Base-by-base conservation (phyloP, 2,113 vertebrate genomes). In the Falco punctatus region DNA sequence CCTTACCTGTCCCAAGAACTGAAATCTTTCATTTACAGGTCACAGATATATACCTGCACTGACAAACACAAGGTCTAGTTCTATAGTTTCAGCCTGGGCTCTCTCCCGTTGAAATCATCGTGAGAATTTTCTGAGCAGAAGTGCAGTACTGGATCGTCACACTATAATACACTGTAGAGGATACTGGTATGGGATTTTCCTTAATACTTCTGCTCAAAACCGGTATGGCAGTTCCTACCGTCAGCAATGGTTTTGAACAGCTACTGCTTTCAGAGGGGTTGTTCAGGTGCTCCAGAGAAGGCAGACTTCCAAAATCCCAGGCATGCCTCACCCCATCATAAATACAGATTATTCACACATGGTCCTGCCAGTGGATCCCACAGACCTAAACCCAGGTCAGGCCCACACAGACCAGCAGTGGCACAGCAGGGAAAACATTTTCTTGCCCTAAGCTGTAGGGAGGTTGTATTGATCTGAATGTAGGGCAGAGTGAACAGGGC, bases 271-370 rank as follows among this genome's bases (percentile, higher is more conserved):
- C 11, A 28, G 16, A 10, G 13, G 20, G 8, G 17, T 33, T 72
- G 17, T 40, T 52, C 27, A 74, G 12, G 30, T 57, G 10, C 44
- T 13, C 3, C n/a, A 52, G 20, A 18, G 5, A 67, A 26, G 54
- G 20, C 11, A 81, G 21, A 35, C 10, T 59, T 59, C 27, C 26
- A 38, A 90, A 90, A 90, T 52, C 23, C 14, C 38, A 57, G 23
- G 32, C 1, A 1, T n/a, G 19, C 42, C 51, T 84, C 28, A n/a
- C 10, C 11, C 73, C 11, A 22, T 10, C 10, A 12, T 20, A 57
- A 88, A 44, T 19, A 51, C 9, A 19, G 23, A 11, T 13, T 55
- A 38, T 40, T 73, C 49, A 49, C 10, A 30, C 0, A 0, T 32
- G 5, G 13, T 57, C 27, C 17, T 33, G 51, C 33, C 16, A 49